A percentile compares a stretch with the other conserved stretches of the same genome.
These are phyloP conservation scores for Geotrypetes seraphini DNA, from an alignment of 2,797 vertebrate species.

Conservation along the genomic window DNA sequence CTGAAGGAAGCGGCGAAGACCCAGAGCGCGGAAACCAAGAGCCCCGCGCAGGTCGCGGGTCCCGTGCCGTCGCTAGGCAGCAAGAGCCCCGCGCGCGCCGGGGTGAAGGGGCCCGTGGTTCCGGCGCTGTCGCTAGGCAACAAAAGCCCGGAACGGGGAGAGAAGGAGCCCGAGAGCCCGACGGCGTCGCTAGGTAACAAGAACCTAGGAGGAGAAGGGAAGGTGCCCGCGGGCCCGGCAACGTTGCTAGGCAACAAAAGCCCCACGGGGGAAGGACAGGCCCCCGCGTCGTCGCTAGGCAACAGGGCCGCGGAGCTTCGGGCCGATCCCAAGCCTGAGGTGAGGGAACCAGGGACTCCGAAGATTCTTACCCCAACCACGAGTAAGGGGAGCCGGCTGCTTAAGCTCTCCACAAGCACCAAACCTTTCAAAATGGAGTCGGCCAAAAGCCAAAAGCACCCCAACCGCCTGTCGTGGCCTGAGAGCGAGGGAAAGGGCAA, in stretches of 20 bases:
- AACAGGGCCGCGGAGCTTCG: too few species aligned
- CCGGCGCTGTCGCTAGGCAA: too few species aligned
- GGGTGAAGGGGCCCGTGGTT: too few species aligned
- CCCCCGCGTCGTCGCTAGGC: too few species aligned
- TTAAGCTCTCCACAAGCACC: constrained; percentile 42
- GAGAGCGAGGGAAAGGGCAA: constrained; percentile 65
- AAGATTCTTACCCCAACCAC: constrained; percentile 41
- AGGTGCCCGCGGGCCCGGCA: background rate
- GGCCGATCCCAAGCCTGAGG: constrained; percentile 27
- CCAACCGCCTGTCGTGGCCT: constrained; percentile 79
- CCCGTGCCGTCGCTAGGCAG: too few species aligned
- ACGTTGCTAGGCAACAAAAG: too few species aligned
- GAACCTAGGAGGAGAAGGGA: too few species aligned
- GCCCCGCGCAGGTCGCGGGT: too few species aligned
- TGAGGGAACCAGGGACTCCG: background rate
- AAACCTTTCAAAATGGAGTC: constrained; percentile 45
- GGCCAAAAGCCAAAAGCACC: constrained; percentile 29
- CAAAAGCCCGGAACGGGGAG: background rate
- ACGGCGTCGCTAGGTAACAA: too few species aligned
- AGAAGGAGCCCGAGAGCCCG: background rate
- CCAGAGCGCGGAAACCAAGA: too few species aligned
- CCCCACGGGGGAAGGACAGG: too few species aligned
- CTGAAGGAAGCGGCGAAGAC: background rate
- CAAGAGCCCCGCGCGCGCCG: too few species aligned
- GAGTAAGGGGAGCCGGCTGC: constrained; percentile 37